Evolutionary conservation across 2,888 invertebrate species (phyloP), one percentile per base, ranked within the genome.

Genomic region (Rugalucina vietnamica): DNA sequence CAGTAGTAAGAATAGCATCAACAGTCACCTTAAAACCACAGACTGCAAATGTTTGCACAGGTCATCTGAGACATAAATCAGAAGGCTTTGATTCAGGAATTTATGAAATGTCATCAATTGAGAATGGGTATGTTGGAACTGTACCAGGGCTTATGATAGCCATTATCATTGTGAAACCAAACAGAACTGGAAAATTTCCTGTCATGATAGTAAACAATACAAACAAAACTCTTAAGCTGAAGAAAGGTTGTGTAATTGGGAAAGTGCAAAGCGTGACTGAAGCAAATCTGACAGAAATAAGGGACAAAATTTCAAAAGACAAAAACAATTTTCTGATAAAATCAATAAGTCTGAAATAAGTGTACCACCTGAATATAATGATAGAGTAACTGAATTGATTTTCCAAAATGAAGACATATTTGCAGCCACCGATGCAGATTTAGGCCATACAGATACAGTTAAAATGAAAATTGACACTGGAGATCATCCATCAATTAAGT

Each of bases 371-470:
- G n/a, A n/a, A n/a, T n/a, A n/a, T n/a, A n/a, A n/a, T n/a, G n/a
- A n/a, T n/a, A n/a, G n/a, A n/a, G n/a, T n/a, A n/a, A n/a, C n/a
- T n/a, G n/a, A n/a, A n/a, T n/a, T n/a, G n/a, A n/a, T n/a, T n/a
- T n/a, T n/a, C n/a, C n/a, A 77, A 57, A 82, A 88, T 71, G 0
- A 27, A 21, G 85, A 84, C 71, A 29, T 84, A 39, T 85, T 87
- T 75, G 83, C 81, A 0, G 32, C 71, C n/a, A n/a, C n/a, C n/a
- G n/a, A n/a, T n/a, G n/a, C n/a, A n/a, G n/a, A n/a, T n/a, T n/a
- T n/a, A n/a, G 60, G 70, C 0, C 75, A 75, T 34, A 79, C 79
- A 14, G 71, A 82, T 29, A 75, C 72, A 21, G 75, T 71, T 27
- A 71, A 43, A 75, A 82, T 82, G 82, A 70, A 75, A 72, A 78